Conservation (phyloP, 2,888 invertebrate species). For the Ashinkailepas kermadecensis region DNA sequence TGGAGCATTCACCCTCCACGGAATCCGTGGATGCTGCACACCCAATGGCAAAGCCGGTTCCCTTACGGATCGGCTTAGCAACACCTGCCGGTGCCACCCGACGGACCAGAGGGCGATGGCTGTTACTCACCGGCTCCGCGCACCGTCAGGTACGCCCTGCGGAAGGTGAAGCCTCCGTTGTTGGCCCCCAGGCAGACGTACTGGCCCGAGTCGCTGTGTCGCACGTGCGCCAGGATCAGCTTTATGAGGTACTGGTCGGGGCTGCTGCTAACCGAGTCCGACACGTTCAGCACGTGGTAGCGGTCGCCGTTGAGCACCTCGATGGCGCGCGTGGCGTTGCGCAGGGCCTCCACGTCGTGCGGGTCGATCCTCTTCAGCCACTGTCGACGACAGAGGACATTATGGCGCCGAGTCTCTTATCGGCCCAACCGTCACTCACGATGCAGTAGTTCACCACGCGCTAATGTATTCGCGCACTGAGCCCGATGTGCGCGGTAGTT, state of each 20-base stretch:
- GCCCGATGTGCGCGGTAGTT: no score
- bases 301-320: conserved; percentile 5
- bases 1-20: no score
- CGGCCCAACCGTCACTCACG: no score
- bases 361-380: conserved; percentile 9
- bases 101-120: no score
- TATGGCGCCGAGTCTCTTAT: no score
- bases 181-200: conserved; percentile 28
- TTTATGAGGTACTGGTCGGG: conserved; percentile 17
- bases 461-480: no score
- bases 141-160: conserved; percentile 23
- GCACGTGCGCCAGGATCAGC: conserved; percentile 12
- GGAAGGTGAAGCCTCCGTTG: conserved; percentile 22
- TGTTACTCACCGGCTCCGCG: neutral
- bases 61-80: no score
- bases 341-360: neutral
- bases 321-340: conserved; percentile 1
- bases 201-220: conserved; percentile 23
- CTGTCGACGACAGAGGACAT: neutral
- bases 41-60: no score
- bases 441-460: no score
- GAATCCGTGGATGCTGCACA: no score
- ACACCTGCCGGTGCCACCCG: no score
- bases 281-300: neutral
- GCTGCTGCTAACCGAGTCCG: neutral